Evolutionary conservation across 1,140 invertebrate genomes (phyloP), one percentile per base, ranked within the genome.

Genomic region (Goniozus legneri): DNA sequence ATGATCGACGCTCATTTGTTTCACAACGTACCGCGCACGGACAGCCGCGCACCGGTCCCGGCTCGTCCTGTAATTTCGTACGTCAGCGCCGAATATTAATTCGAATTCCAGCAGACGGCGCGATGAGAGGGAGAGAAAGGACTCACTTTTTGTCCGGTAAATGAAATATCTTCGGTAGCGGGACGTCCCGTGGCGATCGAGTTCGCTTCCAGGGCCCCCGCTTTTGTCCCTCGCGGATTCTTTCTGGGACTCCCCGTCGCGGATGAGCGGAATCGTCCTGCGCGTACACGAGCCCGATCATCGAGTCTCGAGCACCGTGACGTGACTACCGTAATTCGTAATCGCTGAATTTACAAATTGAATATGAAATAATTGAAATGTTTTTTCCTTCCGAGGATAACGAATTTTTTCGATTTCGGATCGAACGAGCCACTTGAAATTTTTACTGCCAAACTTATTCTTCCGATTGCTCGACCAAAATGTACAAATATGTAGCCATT

Each of bases 71-170:
- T 69, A 74, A 76, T 74, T 76, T 67, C 60, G 60, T 65, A 69
- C 62, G 71, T 76, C 73, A 74, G 66, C 73, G 61, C 71, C 69
- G 73, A 75, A 75, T 76, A 76, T 76, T 76, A 76, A 76, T 74
- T 75, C 56, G 70, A 72, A 74, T 76, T 76, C 71, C 64, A 65
- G 50, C 50, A 42, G 50, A 27, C 4, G n/a, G n/a, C n/a, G n/a
- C n/a, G n/a, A n/a, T n/a, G n/a, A n/a, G n/a, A n/a, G n/a, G n/a
- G n/a, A n/a, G n/a, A n/a, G n/a, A n/a, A n/a, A n/a, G 41, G 14
- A 18, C 3, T 44, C 45, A 56, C 57, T 68, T 70, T 70, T 69
- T 70, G 65, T 66, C 64, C 54, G 53, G 64, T 70, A 67, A 70
- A 70, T 70, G 66, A 69, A 70, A 70, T 70, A 69, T 70, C 66